phyloP scores from a whole-genome alignment of 1,140 invertebrate genomes.

The Rhopalosiphum maidis region DNA sequence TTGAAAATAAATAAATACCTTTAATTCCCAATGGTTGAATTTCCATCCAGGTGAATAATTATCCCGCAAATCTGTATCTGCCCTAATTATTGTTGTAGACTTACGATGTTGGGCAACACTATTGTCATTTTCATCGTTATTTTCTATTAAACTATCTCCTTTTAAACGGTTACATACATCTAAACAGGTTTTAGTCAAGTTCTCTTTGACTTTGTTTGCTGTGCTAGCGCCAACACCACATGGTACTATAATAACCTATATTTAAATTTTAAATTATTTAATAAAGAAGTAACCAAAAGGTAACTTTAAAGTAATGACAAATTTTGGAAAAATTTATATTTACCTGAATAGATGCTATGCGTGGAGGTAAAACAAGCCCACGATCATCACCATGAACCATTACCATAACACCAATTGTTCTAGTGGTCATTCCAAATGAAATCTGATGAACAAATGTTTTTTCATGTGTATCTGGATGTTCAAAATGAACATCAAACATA shows the following conservation, averaged over 20 bases:
- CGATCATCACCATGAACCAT: conserved; percentile 98
- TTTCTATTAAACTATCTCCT: conserved; percentile 59
- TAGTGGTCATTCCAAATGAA: conserved; percentile 97
- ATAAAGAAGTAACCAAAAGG: neutral
- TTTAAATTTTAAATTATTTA: neutral
- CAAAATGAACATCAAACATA: conserved; percentile 98
- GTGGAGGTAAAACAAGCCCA: conserved; percentile 94
- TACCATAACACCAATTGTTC: conserved; percentile 93
- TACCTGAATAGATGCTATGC: conserved; percentile 81
- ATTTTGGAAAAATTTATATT: neutral
- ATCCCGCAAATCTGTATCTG: conserved; percentile 85
- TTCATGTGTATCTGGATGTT: conserved; percentile 89
- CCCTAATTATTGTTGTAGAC: conserved; percentile 69
- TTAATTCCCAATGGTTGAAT: conserved; percentile 99
- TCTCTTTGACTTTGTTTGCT: conserved; percentile 73
- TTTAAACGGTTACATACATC: conserved; percentile 71
- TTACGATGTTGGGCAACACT: neutral
- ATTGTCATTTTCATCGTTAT: neutral
- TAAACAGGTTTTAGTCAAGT: conserved; percentile 76
- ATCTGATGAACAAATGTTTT: conserved; percentile 95
- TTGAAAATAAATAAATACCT: conserved; percentile 67
- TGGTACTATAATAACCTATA: conserved; percentile 88
- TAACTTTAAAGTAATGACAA: neutral
- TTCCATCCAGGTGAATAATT: conserved; percentile 99
- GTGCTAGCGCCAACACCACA: conserved; percentile 92